Conservation (phyloP, 2,113 vertebrate species). For the Mus pahari region DNA sequence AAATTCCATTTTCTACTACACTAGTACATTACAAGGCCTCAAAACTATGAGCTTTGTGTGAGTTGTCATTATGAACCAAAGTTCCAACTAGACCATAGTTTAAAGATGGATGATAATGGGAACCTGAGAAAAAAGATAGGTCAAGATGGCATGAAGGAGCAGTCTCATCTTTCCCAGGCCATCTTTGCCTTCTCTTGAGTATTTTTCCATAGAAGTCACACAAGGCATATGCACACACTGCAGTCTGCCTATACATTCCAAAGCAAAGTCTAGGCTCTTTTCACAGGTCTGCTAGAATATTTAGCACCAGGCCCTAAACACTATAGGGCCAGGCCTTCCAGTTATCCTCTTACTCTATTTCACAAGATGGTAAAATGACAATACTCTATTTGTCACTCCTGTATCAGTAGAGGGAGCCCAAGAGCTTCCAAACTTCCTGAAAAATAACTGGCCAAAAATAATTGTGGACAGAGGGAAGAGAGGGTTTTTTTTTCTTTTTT, state of each 20-base stretch:
- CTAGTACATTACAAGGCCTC: not conserved
- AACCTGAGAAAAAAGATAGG: not conserved
- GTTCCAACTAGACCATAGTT: not conserved
- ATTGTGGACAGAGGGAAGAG: slow-evolving; percentile 32
- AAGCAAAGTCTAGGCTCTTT: not conserved
- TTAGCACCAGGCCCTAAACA: not conserved
- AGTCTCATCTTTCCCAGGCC: not conserved
- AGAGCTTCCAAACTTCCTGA: slow-evolving; percentile 61
- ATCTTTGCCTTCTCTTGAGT: not conserved
- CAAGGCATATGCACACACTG: not conserved
- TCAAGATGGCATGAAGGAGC: not conserved
- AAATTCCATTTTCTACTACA: slow-evolving; percentile 29
- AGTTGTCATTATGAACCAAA: slow-evolving; percentile 2
- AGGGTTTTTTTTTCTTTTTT: too few relatives aligned
- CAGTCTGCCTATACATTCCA: not conserved
- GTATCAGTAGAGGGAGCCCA: slow-evolving; percentile 72
- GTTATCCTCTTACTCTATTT: slow-evolving; percentile 36
- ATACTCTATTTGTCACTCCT: not conserved
- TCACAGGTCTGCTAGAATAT: not conserved
- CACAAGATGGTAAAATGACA: slow-evolving; percentile 25
- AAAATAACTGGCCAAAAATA: slow-evolving; percentile 22
- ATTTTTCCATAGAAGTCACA: not conserved
- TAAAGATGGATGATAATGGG: not conserved
- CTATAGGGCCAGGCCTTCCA: not conserved
- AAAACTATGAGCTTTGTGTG: not conserved